Evolutionary conservation across 2,888 invertebrate genomes (phyloP).

Genomic region (Harpagoxenus sublaevis): DNA sequence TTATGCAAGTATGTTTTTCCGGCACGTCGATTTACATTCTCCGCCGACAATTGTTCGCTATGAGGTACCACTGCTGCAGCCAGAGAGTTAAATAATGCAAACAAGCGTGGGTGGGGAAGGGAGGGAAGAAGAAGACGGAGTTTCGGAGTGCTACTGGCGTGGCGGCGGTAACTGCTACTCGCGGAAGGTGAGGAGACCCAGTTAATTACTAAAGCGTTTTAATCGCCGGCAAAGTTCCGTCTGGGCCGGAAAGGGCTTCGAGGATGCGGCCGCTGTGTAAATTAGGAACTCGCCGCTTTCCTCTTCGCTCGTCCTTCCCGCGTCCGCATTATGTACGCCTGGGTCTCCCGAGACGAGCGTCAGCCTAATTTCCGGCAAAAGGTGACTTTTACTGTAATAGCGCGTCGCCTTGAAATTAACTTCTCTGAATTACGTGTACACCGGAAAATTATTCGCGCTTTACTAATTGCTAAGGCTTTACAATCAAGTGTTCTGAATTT

Average conservation of each 20-base stretch:
- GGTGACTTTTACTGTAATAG: constrained; percentile 51
- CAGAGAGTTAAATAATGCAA: constrained; percentile 44
- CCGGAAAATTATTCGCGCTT: constrained; percentile 26
- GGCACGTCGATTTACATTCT: constrained; percentile 9
- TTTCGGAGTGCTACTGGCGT: constrained; percentile 53
- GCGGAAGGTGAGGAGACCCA: constrained; percentile 85
- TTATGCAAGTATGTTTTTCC: background rate
- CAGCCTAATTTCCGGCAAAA: constrained; percentile 50
- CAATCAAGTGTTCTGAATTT: background rate
- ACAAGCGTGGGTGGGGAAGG: background rate
- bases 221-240: constrained; percentile 86
- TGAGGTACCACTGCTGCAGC: background rate
- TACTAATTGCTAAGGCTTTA: background rate
- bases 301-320: constrained; percentile 54
- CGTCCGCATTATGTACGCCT: constrained; percentile 52
- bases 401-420: constrained; percentile 33
- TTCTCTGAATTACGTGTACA: background rate
- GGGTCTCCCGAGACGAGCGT: constrained; percentile 48
- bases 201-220: constrained; percentile 87
- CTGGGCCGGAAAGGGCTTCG: constrained; percentile 75
- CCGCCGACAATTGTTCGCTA: constrained; percentile 1
- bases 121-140: constrained; percentile 21
- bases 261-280: constrained; percentile 83
- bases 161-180: constrained; percentile 82
- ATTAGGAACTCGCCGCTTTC: constrained; percentile 83